phyloP scores from a whole-genome alignment of 2,888 invertebrate species.

The Idaea straminata region DNA sequence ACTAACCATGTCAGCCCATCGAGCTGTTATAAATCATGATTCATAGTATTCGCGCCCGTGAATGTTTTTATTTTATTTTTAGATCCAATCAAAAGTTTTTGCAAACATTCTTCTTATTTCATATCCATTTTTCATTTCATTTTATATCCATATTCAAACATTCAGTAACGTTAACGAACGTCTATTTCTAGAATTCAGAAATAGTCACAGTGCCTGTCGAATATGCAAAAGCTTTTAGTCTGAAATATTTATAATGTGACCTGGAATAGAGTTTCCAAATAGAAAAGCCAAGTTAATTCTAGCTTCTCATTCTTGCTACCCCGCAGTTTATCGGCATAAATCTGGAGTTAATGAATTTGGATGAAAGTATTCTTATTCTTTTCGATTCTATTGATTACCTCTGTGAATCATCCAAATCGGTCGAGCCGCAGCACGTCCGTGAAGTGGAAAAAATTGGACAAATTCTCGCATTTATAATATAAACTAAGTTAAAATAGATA shows the following conservation, averaged over 20 bases:
- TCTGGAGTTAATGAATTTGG: background rate
- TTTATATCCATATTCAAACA: background rate
- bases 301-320: background rate
- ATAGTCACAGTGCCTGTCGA: constrained; percentile 34
- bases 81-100: too few relatives aligned
- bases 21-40: too few relatives aligned
- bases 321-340: background rate
- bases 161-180: constrained; percentile 5
- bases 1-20: too few relatives aligned
- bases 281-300: background rate
- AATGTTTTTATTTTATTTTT: too few relatives aligned
- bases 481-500: too few relatives aligned
- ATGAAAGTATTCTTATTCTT: background rate
- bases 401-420: too few relatives aligned
- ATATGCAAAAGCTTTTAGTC: constrained; percentile 58
- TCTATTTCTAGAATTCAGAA: constrained; percentile 32
- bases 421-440: too few relatives aligned
- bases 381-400: too few relatives aligned
- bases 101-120: too few relatives aligned
- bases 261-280: constrained; percentile 28
- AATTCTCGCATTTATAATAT: too few relatives aligned
- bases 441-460: too few relatives aligned
- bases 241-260: constrained; percentile 49
- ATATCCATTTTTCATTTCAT: background rate
- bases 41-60: too few relatives aligned